Percentiles rank a stretch among this genome's conserved stretches.
Conservation (phyloP, 2,888 invertebrate genomes). For the Eupithecia subfuscata region DNA sequence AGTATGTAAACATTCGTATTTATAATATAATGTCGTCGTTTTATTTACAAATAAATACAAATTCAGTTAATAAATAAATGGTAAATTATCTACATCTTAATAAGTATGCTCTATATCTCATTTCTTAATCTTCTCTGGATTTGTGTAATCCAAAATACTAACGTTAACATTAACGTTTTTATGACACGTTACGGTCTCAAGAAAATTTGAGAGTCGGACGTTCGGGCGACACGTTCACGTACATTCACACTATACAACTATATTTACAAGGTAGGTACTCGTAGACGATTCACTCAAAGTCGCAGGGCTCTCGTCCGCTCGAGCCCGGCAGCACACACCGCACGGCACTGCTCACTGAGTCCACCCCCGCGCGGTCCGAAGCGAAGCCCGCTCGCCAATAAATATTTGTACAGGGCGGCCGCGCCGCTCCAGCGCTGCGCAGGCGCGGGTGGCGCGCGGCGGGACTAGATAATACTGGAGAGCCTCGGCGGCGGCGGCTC, state of each 20-base stretch:
- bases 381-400: slow-evolving; percentile 77
- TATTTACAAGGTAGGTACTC: slow-evolving; percentile 82
- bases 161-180: slow-evolving; percentile 78
- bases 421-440: slow-evolving; percentile 75
- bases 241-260: slow-evolving; percentile 84
- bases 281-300: slow-evolving; percentile 74
- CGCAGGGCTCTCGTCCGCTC: slow-evolving; percentile 71
- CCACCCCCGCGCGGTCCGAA: slow-evolving; percentile 75
- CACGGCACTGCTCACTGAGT: slow-evolving; percentile 72
- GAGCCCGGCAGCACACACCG: slow-evolving; percentile 66
- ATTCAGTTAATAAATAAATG: slow-evolving; percentile 85
- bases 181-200: slow-evolving; percentile 84
- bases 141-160: slow-evolving; percentile 82
- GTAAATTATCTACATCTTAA: slow-evolving; percentile 85
- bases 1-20: slow-evolving; percentile 82
- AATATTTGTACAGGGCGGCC: slow-evolving; percentile 86
- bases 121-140: slow-evolving; percentile 83
- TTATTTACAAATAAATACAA: slow-evolving; percentile 85
- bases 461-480: slow-evolving; percentile 89
- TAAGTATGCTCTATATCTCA: slow-evolving; percentile 83
- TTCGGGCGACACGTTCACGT: slow-evolving; percentile 84
- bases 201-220: slow-evolving; percentile 83
- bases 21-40: slow-evolving; percentile 83
- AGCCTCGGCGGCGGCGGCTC: slow-evolving; percentile 77
- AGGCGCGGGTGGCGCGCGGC: slow-evolving; percentile 73